Evolutionary conservation across 2,797 vertebrate species (phyloP).

Genomic region (Cuculus canorus): DNA sequence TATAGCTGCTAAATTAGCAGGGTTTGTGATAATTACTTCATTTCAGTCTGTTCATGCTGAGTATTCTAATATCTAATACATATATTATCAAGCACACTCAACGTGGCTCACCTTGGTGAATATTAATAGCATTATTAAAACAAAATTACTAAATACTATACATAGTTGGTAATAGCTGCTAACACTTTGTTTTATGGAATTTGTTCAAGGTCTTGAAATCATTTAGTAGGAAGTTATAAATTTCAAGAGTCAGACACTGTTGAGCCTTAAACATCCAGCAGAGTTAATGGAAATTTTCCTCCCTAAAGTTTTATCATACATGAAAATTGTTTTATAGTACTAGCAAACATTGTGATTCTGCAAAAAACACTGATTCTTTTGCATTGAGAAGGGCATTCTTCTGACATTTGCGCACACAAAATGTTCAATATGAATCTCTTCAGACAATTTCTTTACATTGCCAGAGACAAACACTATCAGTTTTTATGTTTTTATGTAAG

Average conservation of each 20-base stretch:
- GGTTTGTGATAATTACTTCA: not conserved
- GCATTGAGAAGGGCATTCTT: not conserved
- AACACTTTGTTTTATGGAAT: not conserved
- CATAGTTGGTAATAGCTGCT: not conserved
- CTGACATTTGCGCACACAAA: rapidly evolving
- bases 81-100: not conserved
- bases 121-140: constrained; percentile 47
- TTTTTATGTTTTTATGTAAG: not conserved
- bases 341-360: not conserved
- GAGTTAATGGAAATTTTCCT: not conserved
- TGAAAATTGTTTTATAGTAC: not conserved
- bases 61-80: not conserved
- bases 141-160: not conserved
- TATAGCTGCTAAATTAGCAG: not conserved
- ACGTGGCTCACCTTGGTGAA: not conserved
- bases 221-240: not conserved
- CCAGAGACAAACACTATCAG: not conserved
- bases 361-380: not conserved
- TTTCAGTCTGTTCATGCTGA: not conserved
- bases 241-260: not conserved
- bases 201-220: constrained; percentile 9
- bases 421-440: not conserved
- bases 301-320: not conserved
- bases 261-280: not conserved
- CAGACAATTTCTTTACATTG: not conserved